phyloP scores from a whole-genome alignment of 2,797 vertebrate species.

The Gobionotothen gibberifrons region DNA sequence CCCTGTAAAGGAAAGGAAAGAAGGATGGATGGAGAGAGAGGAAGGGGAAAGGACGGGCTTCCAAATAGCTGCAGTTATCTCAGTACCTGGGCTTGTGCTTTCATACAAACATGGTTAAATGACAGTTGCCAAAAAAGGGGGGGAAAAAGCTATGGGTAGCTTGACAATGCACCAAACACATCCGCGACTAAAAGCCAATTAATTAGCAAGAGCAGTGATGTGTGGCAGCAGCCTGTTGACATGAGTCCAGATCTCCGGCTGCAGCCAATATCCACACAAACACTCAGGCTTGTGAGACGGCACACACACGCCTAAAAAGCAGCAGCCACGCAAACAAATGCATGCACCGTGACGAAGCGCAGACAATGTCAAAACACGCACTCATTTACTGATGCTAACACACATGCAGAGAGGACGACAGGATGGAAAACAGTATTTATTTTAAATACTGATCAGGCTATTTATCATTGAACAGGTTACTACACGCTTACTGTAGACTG shows the following conservation, averaged over 20 bases:
- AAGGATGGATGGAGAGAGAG: neutral
- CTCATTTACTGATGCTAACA: constrained; percentile 23
- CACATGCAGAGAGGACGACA: constrained; percentile 3
- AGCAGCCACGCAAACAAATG: constrained; percentile 37
- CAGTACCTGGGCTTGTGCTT: constrained; percentile 40
- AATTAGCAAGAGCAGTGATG: constrained; percentile 86
- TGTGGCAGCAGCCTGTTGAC: constrained; percentile 87
- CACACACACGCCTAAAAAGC: constrained; percentile 18
- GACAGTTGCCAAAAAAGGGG: constrained; percentile 70
- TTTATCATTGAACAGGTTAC: constrained; percentile 28
- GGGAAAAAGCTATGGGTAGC: constrained; percentile 61
- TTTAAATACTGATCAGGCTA: constrained; percentile 23
- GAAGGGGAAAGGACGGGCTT: neutral
- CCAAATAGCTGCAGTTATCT: constrained; percentile 44
- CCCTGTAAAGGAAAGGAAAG: neutral
- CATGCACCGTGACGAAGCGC: constrained; percentile 45
- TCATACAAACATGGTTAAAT: constrained; percentile 65
- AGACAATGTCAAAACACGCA: constrained; percentile 54
- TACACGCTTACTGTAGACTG: constrained; percentile 32
- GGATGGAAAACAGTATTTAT: constrained; percentile 21
- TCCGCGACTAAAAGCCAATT: constrained; percentile 86
- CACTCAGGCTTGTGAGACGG: constrained; percentile 43
- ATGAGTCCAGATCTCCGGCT: constrained; percentile 83
- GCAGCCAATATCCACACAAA: constrained; percentile 75
- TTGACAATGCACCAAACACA: constrained; percentile 83